phyloP scores from a whole-genome alignment of 2,888 invertebrate species.

The Sminthurides aquaticus region DNA sequence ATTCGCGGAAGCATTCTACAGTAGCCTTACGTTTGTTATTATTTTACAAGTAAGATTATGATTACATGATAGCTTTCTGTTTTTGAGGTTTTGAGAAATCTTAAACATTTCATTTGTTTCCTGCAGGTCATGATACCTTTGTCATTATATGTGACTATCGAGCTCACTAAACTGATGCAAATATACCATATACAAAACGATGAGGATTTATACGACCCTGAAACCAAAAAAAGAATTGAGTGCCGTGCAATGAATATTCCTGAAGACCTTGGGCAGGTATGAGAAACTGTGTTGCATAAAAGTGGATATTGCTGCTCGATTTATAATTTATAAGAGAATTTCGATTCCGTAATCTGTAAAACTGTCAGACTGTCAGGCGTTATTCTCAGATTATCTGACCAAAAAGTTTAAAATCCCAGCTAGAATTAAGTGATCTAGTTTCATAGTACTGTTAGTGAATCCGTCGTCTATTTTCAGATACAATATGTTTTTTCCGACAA shows the following conservation, averaged over 20 bases:
- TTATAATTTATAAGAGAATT: too few species aligned
- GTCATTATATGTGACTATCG: slow-evolving; percentile 91
- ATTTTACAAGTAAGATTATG: slow-evolving; percentile 79
- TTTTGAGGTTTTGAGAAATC: not conserved
- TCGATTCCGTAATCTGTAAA: too few species aligned
- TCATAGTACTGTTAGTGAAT: too few species aligned
- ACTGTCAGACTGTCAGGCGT: too few species aligned
- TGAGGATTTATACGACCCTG: slow-evolving; percentile 73
- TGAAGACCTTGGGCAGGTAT: slow-evolving; percentile 88
- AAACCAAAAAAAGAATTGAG: slow-evolving; percentile 72
- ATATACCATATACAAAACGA: slow-evolving; percentile 92
- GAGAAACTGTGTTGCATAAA: slow-evolving; percentile 25
- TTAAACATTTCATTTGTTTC: not conserved
- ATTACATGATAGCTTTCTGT: slow-evolving; percentile 14
- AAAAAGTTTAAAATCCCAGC: too few species aligned
- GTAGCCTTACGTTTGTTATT: slow-evolving; percentile 93
- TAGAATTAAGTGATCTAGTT: too few species aligned
- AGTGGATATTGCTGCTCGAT: not conserved
- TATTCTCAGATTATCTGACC: too few species aligned
- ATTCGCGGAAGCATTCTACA: slow-evolving; percentile 68
- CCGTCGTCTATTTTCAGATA: too few species aligned
- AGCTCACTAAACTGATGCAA: slow-evolving; percentile 91
- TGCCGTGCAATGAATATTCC: slow-evolving; percentile 94
- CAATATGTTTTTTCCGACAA: slow-evolving; percentile 95
- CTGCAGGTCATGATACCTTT: slow-evolving; percentile 86